Percentiles rank a stretch among this genome's conserved stretches.
These are phyloP conservation scores for Prunella fulvescens DNA, from an alignment of 2,113 vertebrate genomes.

Conservation along the genomic window DNA sequence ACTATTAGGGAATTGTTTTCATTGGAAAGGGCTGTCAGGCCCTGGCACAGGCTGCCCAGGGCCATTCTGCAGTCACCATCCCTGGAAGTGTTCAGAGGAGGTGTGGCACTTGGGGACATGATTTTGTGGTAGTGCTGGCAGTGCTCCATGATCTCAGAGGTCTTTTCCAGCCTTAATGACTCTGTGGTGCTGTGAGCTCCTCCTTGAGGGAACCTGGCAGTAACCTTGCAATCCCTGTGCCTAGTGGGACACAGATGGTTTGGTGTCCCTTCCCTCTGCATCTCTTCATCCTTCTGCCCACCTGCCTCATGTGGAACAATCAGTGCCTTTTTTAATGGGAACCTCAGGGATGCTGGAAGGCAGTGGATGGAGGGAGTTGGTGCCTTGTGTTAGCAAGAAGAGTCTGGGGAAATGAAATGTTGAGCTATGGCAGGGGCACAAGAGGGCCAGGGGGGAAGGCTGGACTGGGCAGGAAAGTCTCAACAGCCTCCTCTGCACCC, in stretches of 20 bases:
- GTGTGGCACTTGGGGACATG: not conserved
- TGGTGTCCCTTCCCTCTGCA: not conserved
- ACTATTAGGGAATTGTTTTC: not conserved
- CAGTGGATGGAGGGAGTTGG: not conserved
- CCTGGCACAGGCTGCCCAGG: not conserved
- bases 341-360: not conserved
- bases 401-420: not conserved
- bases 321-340: not conserved
- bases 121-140: not conserved
- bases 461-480: not conserved
- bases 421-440: not conserved
- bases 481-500: not conserved
- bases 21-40: not conserved
- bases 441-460: not conserved
- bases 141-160: accelerated
- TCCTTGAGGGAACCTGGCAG: too few relatives aligned
- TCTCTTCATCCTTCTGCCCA: not conserved
- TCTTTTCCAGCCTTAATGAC: not conserved
- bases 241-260: not conserved
- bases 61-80: not conserved
- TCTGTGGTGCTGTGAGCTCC: not conserved
- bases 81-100: not conserved
- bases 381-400: not conserved
- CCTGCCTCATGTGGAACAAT: not conserved
- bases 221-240: not conserved